phyloP scores from a whole-genome alignment of 2,113 vertebrate genomes.

The Cyanoderma ruficeps region DNA sequence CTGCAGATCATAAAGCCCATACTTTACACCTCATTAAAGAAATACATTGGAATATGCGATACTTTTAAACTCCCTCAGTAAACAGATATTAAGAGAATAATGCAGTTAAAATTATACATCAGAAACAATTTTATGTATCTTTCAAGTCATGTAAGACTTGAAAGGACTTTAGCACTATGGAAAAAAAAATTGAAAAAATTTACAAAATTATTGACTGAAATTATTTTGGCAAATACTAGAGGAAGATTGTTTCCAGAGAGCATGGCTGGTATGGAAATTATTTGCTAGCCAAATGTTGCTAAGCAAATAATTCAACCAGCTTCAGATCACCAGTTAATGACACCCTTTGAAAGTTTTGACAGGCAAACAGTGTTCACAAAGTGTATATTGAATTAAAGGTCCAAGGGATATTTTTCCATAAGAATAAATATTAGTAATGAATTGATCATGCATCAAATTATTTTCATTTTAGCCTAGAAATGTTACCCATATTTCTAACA shows the following conservation, averaged over 20 bases:
- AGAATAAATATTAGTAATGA: not conserved
- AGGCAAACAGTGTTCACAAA: not conserved
- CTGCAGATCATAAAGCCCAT: not conserved
- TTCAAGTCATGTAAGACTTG: not conserved
- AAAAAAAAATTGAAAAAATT: not conserved
- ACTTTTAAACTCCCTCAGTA: not conserved
- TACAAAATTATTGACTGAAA: not conserved
- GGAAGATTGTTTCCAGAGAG: not conserved
- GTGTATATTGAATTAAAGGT: not conserved
- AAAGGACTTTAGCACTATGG: not conserved
- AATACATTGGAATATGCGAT: not conserved
- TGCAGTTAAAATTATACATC: not conserved
- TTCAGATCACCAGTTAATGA: not conserved
- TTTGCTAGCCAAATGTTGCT: not conserved
- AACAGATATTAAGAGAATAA: not conserved
- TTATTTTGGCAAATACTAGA: not conserved
- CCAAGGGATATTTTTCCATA: not conserved
- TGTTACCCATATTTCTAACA: not conserved
- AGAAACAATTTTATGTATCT: not conserved
- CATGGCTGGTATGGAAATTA: not conserved
- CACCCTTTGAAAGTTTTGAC: not conserved
- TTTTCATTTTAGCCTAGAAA: not conserved
- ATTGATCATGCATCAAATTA: not conserved
- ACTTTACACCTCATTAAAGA: not conserved
- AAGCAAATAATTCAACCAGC: not conserved